These are phyloP conservation scores for Pollicipes pollicipes DNA, from an alignment of 1,140 invertebrate genomes.

Conservation along the genomic window DNA sequence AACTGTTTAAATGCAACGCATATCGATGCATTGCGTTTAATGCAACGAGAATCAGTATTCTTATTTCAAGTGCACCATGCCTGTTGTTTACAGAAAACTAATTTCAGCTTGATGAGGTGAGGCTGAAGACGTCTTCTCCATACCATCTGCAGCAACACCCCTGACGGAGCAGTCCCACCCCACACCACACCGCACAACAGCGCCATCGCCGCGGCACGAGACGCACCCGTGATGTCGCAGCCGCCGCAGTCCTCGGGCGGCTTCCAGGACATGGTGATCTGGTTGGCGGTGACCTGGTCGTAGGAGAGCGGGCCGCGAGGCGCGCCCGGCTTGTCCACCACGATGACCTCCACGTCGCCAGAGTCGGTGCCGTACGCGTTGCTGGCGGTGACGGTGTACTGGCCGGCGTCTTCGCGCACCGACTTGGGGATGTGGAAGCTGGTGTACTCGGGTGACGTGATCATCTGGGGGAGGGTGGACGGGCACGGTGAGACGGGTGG, in stretches of 20 bases:
- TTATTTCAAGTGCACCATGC: too few relatives aligned
- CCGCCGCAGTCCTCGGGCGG: conserved; percentile 86
- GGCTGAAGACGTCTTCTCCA: too few relatives aligned
- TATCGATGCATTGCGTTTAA: too few relatives aligned
- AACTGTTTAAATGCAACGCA: too few relatives aligned
- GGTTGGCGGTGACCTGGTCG: conserved; percentile 55
- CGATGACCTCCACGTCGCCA: conserved; percentile 79
- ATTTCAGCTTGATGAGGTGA: too few relatives aligned
- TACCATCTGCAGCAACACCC: too few relatives aligned
- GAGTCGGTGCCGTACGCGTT: conserved; percentile 82
- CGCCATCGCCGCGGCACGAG: too few relatives aligned
- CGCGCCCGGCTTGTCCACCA: conserved; percentile 72
- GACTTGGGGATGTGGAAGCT: conserved; percentile 75
- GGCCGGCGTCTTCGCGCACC: conserved; percentile 72
- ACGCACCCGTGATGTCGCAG: conserved; percentile 75
- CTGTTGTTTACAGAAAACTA: too few relatives aligned
- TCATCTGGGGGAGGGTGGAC: neutral
- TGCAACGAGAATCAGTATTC: too few relatives aligned
- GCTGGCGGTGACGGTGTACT: conserved; percentile 70
- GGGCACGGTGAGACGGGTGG: too few relatives aligned
- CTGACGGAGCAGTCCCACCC: too few relatives aligned
- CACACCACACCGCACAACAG: too few relatives aligned
- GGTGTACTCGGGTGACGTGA: conserved; percentile 61
- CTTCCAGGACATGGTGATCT: conserved; percentile 79
- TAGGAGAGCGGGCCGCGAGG: conserved; percentile 76